Conservation (phyloP, 2,888 invertebrate species). For the Oscheius sp. region DNA sequence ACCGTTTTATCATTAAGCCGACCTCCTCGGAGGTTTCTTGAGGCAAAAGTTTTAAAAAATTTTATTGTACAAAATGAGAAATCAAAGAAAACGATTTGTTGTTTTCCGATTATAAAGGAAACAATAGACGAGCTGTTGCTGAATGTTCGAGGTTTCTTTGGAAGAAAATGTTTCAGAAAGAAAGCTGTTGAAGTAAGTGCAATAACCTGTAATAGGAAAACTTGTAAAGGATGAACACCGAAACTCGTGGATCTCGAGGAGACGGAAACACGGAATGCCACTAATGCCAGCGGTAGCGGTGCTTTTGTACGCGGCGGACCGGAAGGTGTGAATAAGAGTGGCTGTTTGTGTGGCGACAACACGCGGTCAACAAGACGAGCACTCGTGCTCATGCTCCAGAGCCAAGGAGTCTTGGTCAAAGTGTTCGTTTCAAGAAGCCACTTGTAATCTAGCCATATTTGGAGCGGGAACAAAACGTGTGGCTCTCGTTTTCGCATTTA, state of each 20-base stretch:
- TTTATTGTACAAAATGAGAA: no score
- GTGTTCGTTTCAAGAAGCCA: no score
- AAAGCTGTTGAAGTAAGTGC: no score
- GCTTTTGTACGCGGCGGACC: slow-evolving; percentile 36
- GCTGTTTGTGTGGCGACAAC: slow-evolving; percentile 36
- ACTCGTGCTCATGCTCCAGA: slow-evolving; percentile 32
- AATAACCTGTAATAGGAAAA: neutral
- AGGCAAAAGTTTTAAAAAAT: no score
- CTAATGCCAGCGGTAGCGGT: slow-evolving; percentile 31
- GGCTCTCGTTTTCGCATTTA: neutral
- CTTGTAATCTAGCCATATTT: neutral
- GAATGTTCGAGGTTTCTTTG: no score
- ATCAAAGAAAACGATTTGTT: no score
- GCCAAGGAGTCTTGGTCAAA: no score
- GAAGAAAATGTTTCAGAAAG: no score
- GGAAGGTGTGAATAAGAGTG: slow-evolving; percentile 39
- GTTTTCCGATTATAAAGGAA: no score
- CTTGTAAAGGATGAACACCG: neutral
- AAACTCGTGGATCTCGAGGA: neutral
- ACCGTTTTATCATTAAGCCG: no score
- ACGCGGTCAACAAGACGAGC: slow-evolving; percentile 37
- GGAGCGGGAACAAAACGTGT: neutral
- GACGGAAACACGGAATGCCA: slow-evolving; percentile 25
- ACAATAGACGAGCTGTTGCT: no score
- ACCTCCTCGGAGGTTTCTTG: no score